Percentiles rank a stretch among this genome's conserved stretches.
Conservation (phyloP, 2,888 invertebrate genomes). For the Macaria notata region DNA sequence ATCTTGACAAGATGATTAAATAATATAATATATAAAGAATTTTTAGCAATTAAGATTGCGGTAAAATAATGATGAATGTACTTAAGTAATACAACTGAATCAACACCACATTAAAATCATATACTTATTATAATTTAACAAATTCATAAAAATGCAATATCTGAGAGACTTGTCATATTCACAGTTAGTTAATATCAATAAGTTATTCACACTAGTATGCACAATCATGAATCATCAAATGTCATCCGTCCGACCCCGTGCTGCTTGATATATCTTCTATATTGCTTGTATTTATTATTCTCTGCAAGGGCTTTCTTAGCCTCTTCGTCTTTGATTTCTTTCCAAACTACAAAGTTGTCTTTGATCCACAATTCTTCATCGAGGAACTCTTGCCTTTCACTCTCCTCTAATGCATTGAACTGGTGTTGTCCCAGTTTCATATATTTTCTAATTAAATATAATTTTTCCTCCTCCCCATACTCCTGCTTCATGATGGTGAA, state of each 20-base stretch:
- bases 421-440: slow-evolving; percentile 88
- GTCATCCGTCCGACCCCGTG: slow-evolving; percentile 95
- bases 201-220: slow-evolving; percentile 23
- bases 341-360: slow-evolving; percentile 91
- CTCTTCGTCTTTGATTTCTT: slow-evolving; percentile 91
- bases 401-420: slow-evolving; percentile 88
- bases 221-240: slow-evolving; percentile 89
- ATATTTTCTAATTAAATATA: slow-evolving; percentile 90
- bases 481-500: slow-evolving; percentile 88
- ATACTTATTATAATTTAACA: slow-evolving; percentile 4
- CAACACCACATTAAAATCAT: neutral
- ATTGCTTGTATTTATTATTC: slow-evolving; percentile 93
- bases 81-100: neutral
- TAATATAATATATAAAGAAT: no score
- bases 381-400: slow-evolving; percentile 88
- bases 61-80: no score
- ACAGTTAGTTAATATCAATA: slow-evolving; percentile 26
- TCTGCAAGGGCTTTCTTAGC: slow-evolving; percentile 92
- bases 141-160: slow-evolving; percentile 16
- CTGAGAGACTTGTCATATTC: slow-evolving; percentile 18
- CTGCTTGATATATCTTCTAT: slow-evolving; percentile 94
- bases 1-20: no score
- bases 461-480: slow-evolving; percentile 91
- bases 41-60: no score
- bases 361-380: slow-evolving; percentile 91